Conservation (phyloP, 2,797 vertebrate species). For the Bovichtus diacanthus region DNA sequence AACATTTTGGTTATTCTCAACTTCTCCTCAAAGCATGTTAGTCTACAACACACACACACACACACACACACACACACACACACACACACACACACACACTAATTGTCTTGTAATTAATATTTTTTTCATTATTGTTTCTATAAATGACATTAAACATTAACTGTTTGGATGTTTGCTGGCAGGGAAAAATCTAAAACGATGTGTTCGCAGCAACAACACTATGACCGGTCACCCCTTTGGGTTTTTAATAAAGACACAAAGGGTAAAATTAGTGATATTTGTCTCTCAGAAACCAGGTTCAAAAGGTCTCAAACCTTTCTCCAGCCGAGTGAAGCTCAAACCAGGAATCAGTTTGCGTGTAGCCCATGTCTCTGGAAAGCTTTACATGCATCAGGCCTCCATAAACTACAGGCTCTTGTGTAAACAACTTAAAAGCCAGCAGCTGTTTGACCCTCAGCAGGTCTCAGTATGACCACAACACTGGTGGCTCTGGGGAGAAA, state of each 20-base stretch:
- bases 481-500: background rate
- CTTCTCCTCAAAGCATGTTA: background rate
- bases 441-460: conserved; percentile 5
- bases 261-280: too few species aligned
- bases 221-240: too few species aligned
- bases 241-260: too few species aligned
- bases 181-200: too few species aligned
- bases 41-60: background rate
- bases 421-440: background rate
- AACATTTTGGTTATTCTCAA: conserved; percentile 4
- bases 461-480: background rate
- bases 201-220: too few species aligned
- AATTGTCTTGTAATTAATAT: too few species aligned
- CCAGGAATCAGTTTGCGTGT: background rate
- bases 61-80: too few species aligned
- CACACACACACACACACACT: too few species aligned
- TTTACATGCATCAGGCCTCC: background rate
- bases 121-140: too few species aligned
- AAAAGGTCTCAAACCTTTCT: background rate
- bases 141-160: too few species aligned
- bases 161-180: too few species aligned
- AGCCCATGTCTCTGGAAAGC: background rate
- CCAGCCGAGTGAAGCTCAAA: background rate
- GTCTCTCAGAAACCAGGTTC: background rate
- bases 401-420: background rate